These are phyloP conservation scores for Chelonia mydas DNA, from an alignment of 2,797 vertebrate species.

Conservation along the genomic window DNA sequence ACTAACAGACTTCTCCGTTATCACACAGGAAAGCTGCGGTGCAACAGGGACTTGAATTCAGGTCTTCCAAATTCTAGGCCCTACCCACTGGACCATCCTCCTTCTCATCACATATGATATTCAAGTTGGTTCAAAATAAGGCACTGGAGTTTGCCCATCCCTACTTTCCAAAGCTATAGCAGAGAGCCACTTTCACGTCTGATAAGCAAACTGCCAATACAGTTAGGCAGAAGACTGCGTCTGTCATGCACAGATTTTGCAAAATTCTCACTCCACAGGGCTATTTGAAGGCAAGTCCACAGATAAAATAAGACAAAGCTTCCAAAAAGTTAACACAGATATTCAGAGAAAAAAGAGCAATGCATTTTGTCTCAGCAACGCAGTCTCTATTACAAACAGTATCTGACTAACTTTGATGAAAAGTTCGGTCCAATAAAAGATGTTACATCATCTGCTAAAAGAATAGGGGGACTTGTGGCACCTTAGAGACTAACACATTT, in stretches of 20 bases:
- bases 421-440: neutral
- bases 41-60: neutral
- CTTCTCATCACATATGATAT: accelerated
- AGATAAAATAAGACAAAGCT: neutral
- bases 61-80: neutral
- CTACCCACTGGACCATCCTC: neutral
- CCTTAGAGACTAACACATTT: too few species aligned
- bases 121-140: neutral
- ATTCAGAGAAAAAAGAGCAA: neutral
- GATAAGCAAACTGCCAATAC: neutral
- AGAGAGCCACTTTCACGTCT: neutral
- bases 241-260: neutral
- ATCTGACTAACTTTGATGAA: neutral
- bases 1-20: neutral
- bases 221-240: neutral
- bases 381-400: neutral
- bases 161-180: neutral
- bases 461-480: too few species aligned
- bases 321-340: neutral
- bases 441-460: neutral
- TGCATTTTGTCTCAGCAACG: neutral
- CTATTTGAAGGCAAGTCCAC: neutral
- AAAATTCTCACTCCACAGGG: neutral
- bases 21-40: neutral
- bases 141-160: neutral